phyloP scores from a whole-genome alignment of 2,113 vertebrate species.

The Hipposideros armiger region DNA sequence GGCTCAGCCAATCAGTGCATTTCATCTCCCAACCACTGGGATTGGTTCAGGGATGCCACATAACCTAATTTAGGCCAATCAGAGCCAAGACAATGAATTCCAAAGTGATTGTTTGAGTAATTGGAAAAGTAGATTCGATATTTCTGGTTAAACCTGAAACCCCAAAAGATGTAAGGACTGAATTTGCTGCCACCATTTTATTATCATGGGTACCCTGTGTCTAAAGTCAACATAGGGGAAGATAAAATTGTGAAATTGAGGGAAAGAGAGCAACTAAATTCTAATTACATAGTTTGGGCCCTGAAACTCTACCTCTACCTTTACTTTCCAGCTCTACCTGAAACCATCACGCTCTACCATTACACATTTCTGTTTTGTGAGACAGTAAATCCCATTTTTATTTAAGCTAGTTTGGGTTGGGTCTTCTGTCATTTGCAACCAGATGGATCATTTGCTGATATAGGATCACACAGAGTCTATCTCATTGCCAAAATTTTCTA shows the following conservation, averaged over 20 bases:
- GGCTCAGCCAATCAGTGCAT: not conserved
- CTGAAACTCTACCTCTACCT: not conserved
- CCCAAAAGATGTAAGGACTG: not conserved
- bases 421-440: not conserved
- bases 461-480: not conserved
- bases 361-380: not conserved
- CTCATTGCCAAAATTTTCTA: slow-evolving; percentile 6
- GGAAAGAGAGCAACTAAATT: not conserved
- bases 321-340: not conserved
- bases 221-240: not conserved
- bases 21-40: not conserved
- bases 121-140: not conserved
- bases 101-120: not conserved
- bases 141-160: not conserved
- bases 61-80: not conserved
- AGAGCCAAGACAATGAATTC: not conserved
- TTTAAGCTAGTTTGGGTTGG: not conserved
- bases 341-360: not conserved
- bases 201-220: not conserved
- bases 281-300: not conserved
- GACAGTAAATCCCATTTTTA: not conserved
- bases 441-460: not conserved
- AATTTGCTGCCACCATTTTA: not conserved
- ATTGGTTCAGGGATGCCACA: not conserved
- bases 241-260: not conserved